Base-by-base conservation (phyloP, 2,113 vertebrate species). In the Bubo scandiacus region DNA sequence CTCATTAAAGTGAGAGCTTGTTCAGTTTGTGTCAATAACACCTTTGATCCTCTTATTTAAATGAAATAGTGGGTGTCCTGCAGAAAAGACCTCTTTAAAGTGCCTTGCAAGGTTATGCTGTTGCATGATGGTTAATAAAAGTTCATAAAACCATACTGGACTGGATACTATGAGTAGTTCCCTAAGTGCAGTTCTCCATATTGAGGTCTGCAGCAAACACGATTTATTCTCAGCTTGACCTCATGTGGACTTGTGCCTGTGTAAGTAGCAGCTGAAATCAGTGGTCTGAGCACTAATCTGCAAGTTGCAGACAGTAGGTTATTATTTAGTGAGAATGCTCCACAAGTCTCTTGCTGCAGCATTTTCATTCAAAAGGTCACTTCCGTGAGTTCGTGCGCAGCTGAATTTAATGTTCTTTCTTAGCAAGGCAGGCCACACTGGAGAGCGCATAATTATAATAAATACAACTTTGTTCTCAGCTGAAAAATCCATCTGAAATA, bases 331-430 rank as follows among this genome's bases (percentile, higher is more conserved):
- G 84, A 92, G 66, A 97, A 91, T 51, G 89, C n/a, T 91, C 86
- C 5, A 1, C 84, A 80, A 94, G 84, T 73, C 78, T 94, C 84
- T 95, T 58, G 86, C 74, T 94, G 66, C 59, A 96, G 89, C 81
- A 26, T 95, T 97, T 94, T 95, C 86, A 96, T 80, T 97, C 55
- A 95, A 85, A 97, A 97, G 95, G 95, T 97, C 97, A 95, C 59
- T 97, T 97, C 85, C 20, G 27, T 92, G 92, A 95, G 89, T 91
- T 96, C 0, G 16, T 88, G 91, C 30, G 52, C 96, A 97, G 96
- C 94, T 97, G 97, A 96, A 95, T 96, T 95, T 92, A 92, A 94
- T 97, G 95, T 97, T 95, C 95, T 95, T 94, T 96, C 96, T 94
- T 92, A 92, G 94, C 84, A 77, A 94, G 92, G 91, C 95, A 91